A percentile compares a stretch with the other conserved stretches of the same genome.
phyloP scores from a whole-genome alignment of 2,888 invertebrate genomes.

The Hoplodrina ambigua region DNA sequence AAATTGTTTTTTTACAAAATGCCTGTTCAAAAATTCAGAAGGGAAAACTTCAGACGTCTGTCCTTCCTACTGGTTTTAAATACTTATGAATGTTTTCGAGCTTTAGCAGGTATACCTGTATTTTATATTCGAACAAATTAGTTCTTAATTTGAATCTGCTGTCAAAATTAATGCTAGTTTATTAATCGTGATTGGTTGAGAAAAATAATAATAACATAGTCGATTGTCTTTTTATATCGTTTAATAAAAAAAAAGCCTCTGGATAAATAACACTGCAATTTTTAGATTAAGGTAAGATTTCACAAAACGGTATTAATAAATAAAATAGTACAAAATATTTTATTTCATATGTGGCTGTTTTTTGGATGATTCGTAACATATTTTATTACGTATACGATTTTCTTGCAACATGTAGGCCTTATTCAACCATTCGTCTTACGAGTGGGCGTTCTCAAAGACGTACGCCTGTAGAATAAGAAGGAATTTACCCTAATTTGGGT shows the following conservation, averaged over 20 bases:
- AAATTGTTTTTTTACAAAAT: constrained; percentile 60
- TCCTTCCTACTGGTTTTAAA: constrained; percentile 49
- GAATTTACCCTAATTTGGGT: constrained; percentile 61
- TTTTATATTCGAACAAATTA: constrained; percentile 2
- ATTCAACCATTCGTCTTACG: constrained; percentile 58
- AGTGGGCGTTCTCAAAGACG: constrained; percentile 63
- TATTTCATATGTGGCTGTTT: constrained; percentile 35
- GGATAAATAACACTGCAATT: too few relatives aligned
- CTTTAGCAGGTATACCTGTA: constrained; percentile 24
- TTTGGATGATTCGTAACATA: constrained; percentile 66
- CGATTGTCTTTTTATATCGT: too few relatives aligned
- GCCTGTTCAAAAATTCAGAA: constrained; percentile 59
- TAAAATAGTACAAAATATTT: constrained; percentile 18
- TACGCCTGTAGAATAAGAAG: constrained; percentile 69
- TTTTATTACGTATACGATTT: constrained; percentile 66
- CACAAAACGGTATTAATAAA: not conserved
- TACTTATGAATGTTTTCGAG: constrained; percentile 51
- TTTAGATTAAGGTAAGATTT: not conserved
- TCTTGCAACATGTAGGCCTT: constrained; percentile 60
- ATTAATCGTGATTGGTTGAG: not conserved
- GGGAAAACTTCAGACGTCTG: constrained; percentile 49
- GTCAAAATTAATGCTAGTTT: not conserved
- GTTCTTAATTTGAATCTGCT: not conserved
- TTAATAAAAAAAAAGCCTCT: too few relatives aligned
- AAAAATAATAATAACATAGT: not conserved